Evolutionary conservation across 2,113 vertebrate genomes (phyloP).

Genomic region (Anhinga rufa): DNA sequence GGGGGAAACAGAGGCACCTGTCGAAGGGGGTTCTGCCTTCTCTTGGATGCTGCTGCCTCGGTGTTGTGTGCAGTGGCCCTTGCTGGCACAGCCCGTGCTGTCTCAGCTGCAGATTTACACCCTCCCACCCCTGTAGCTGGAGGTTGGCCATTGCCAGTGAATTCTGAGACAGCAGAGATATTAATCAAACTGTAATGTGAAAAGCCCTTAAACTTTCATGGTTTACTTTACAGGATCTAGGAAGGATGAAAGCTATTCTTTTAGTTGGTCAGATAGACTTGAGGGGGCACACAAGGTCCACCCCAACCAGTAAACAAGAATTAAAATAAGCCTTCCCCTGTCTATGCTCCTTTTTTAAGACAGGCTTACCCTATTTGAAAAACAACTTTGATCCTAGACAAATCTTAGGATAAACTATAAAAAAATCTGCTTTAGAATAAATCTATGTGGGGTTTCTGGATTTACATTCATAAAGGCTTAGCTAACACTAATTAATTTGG

Average conservation of each 20-base stretch:
- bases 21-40: background rate
- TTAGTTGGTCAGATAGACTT: background rate
- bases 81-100: background rate
- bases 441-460: slow-evolving; percentile 2
- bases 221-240: background rate
- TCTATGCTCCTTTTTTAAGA: background rate
- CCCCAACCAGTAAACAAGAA: background rate
- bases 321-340: slow-evolving; percentile 16
- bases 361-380: slow-evolving; percentile 11
- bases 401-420: slow-evolving; percentile 41
- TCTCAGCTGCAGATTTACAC: background rate
- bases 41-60: background rate
- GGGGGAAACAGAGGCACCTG: background rate
- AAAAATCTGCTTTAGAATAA: slow-evolving; percentile 38
- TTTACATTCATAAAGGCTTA: slow-evolving; percentile 31
- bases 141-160: background rate
- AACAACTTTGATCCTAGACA: slow-evolving; percentile 31
- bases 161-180: background rate
- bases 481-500: slow-evolving; percentile 23
- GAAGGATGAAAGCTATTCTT: background rate
- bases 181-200: background rate
- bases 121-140: background rate
- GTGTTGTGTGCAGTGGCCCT: background rate
- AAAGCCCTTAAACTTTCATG: background rate
- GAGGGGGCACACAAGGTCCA: background rate